Conservation (phyloP, 2,797 vertebrate species). For the Crax fasciolata region DNA sequence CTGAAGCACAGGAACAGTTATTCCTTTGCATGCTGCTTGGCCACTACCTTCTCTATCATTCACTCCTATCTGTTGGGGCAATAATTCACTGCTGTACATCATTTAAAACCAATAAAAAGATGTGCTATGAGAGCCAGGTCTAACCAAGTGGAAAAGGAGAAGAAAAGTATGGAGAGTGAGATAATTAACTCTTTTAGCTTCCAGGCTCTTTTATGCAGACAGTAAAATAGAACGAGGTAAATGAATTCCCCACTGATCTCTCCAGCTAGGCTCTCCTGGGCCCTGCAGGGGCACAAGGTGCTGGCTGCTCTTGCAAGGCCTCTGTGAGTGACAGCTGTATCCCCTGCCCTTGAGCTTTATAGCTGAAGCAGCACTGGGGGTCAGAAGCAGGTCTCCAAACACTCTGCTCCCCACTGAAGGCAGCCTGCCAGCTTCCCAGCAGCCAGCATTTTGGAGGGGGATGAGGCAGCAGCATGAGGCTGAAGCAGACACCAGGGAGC, state of each 20-base stretch:
- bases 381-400: conserved; percentile 35
- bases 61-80: background rate
- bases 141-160: conserved; percentile 55
- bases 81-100: conserved; percentile 38
- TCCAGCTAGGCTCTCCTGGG: background rate
- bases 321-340: conserved; percentile 43
- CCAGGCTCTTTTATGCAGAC: conserved; percentile 46
- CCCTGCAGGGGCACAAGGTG: conserved; percentile 38
- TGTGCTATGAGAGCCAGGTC: conserved; percentile 29
- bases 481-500: background rate
- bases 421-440: conserved; percentile 27
- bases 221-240: background rate
- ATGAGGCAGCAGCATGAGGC: background rate
- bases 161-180: conserved; percentile 26
- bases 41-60: conserved; percentile 13
- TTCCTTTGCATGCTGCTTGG: conserved; percentile 2
- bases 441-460: conserved; percentile 8
- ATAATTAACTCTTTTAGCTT: conserved; percentile 69
- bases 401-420: background rate
- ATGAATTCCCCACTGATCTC: conserved; percentile 3
- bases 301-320: background rate
- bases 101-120: conserved; percentile 57
- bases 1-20: background rate
- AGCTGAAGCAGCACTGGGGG: conserved; percentile 65
- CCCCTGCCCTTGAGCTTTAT: conserved; percentile 49